Evolutionary conservation across 2,888 invertebrate species (phyloP), one percentile per base, ranked within the genome.

Genomic region (Drosophila kanekoi): DNA sequence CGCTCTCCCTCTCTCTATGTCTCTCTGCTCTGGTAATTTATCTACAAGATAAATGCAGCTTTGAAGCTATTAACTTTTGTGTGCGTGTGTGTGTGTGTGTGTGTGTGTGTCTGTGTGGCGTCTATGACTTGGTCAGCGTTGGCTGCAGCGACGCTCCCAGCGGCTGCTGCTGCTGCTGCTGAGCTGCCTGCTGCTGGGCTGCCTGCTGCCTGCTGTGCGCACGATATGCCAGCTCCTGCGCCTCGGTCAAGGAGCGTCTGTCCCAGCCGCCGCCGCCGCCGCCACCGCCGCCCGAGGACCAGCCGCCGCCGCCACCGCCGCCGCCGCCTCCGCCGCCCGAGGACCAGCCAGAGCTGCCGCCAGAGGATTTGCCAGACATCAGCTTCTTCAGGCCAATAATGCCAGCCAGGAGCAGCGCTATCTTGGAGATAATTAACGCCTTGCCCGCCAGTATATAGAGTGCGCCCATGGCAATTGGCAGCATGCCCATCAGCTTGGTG

Each of bases 351-450:
- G 78, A 72, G 38, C 84, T 52, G 57, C 79, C 92, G 0, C 94
- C 93, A 11, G 93, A 93, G 92, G 94, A 94, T 91, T 96, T 96
- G 83, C 95, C 94, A 0, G 95, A 94, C 89, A 97, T 93, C 37
- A 97, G 93, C 91, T 97, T 97, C 94, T 97, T 97, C 49, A 97
- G 91, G 0, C 96, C 95, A 86, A 97, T 96, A 89, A 97, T 96
- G 71, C 96, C 95, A 4, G 97, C 95, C 40, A 97, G 93, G 9
- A 97, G 94, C 1, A 97, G 93, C 0, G 97, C 97, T 82, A 97
- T 96, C 93, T 95, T 95, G 1, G 95, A 93, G 66, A 96, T 95
- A 88, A 97, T 96, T 69, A 97, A 93, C n/a, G 97, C 97, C 91
- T 97, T 97, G 59, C 97, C 97, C 10, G 97, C 97, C 71, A 97